phyloP scores from a whole-genome alignment of 1,140 invertebrate genomes.

The Atta texana region DNA sequence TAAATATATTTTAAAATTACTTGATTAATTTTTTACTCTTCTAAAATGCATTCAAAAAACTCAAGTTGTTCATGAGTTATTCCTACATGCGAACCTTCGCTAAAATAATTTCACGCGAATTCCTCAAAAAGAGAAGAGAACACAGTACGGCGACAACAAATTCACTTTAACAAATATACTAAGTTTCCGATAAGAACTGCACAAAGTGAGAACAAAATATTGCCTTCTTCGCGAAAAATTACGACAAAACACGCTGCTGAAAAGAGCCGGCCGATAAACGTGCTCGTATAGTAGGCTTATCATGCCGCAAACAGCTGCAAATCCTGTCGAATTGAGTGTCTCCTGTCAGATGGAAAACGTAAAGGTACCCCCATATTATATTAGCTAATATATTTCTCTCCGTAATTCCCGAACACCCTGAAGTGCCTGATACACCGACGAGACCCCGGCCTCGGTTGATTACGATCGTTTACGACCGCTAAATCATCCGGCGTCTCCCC shows the following conservation, averaged over 20 bases:
- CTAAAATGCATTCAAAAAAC: neutral
- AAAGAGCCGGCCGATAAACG: constrained; percentile 42
- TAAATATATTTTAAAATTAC: neutral
- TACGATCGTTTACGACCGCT: constrained; percentile 78
- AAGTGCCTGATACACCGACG: constrained; percentile 65
- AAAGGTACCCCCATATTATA: constrained; percentile 61
- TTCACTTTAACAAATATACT: constrained; percentile 21
- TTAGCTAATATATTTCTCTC: constrained; percentile 72
- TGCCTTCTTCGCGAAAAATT: constrained; percentile 34
- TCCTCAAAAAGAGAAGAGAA: neutral
- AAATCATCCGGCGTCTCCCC: constrained; percentile 69
- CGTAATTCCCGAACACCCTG: constrained; percentile 67
- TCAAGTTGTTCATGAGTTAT: neutral
- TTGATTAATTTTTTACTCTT: neutral
- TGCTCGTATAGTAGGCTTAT: constrained; percentile 64
- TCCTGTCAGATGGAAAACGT: constrained; percentile 50
- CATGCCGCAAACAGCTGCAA: constrained; percentile 68
- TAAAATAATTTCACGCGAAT: neutral
- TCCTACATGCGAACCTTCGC: neutral
- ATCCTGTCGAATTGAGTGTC: constrained; percentile 58
- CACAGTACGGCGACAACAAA: neutral
- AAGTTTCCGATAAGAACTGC: constrained; percentile 33
- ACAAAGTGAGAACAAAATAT: constrained; percentile 38
- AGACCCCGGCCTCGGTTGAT: constrained; percentile 66
- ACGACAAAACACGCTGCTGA: constrained; percentile 30